Conservation (phyloP, 2,797 vertebrate genomes). For the Spinus olivaceus region DNA sequence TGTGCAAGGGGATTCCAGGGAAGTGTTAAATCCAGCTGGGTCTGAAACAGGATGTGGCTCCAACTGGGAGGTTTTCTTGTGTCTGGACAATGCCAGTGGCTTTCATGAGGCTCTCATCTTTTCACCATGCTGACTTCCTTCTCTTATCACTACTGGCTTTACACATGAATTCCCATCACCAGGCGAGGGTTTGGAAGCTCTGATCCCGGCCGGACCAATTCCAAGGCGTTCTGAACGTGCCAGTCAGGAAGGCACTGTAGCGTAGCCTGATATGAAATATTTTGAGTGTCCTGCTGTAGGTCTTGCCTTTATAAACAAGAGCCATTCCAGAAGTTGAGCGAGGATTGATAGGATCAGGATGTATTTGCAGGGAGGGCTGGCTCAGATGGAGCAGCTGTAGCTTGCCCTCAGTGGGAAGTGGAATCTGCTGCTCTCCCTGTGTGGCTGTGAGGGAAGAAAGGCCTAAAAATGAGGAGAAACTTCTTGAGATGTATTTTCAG, state of each 20-base stretch:
- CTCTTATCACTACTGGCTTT: background rate
- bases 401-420: background rate
- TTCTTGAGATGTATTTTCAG: background rate
- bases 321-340: conserved; percentile 18
- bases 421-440: background rate
- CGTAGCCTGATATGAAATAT: background rate
- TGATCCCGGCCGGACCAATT: background rate
- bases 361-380: conserved; percentile 1
- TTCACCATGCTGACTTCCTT: background rate
- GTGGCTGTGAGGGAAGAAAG: background rate
- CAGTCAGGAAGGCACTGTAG: conserved; percentile 46
- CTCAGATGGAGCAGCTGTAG: background rate
- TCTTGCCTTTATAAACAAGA: conserved; percentile 58
- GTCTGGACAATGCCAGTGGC: background rate
- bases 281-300: conserved; percentile 63
- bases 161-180: background rate
- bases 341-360: conserved; percentile 56
- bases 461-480: background rate
- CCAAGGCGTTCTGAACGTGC: background rate
- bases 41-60: background rate
- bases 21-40: background rate
- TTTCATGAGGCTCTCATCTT: background rate
- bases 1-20: background rate
- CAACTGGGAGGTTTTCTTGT: background rate
- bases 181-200: background rate